Base-by-base conservation (phyloP, 2,797 vertebrate genomes). In the Sternarchorhynchus goeldii region DNA sequence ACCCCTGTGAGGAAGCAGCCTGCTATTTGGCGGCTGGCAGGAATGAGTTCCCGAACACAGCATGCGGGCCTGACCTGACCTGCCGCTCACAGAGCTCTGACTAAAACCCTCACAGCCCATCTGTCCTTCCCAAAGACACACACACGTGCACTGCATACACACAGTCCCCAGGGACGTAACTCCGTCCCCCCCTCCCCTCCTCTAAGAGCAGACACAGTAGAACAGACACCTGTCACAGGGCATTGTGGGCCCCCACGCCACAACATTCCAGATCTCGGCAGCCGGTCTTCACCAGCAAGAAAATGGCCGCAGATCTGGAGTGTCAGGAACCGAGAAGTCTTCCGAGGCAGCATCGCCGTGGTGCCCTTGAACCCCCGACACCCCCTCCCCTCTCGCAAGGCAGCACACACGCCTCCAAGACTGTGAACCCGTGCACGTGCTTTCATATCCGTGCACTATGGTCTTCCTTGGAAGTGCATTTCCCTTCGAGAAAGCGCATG, bases 91-190 rank as follows among this genome's bases (percentile, higher is more conserved):
- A 83, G 85, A 84, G 87, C 88, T 85, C 64, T 31, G n/a, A 79
- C 75, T 41, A 70, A 81, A 77, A 79, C 85, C 85, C 80, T 25
- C 84, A 86, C 84, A 80, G 79, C 83, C 90, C 91, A 92, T 93
- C 92, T 93, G 90, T 75, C 85, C 81, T 71, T 50, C 77, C 65
- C 39, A 63, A 69, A 72, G 6, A 64, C 69, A 63, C 73, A 45
- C 59, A 50, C 31, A 53, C 70, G 65, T 62, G 10, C 10, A 68
- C 58, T 36, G 2, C 31, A 31, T 32, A 60, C 77, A 31, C 71
- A 56, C 56, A 64, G 45, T 45, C 21, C 71, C 60, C 59, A 50
- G 21, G 78, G 64, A 73, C 62, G 65, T 73, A 55, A 60, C 56
- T 14, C 45, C 45, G 45, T 56, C 58, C 53, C 17, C 73, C 59